Percentiles rank a stretch among this genome's conserved stretches.
Evolutionary conservation across 2,888 invertebrate species (phyloP).

Genomic region (Cosmorhoe ocellata): DNA sequence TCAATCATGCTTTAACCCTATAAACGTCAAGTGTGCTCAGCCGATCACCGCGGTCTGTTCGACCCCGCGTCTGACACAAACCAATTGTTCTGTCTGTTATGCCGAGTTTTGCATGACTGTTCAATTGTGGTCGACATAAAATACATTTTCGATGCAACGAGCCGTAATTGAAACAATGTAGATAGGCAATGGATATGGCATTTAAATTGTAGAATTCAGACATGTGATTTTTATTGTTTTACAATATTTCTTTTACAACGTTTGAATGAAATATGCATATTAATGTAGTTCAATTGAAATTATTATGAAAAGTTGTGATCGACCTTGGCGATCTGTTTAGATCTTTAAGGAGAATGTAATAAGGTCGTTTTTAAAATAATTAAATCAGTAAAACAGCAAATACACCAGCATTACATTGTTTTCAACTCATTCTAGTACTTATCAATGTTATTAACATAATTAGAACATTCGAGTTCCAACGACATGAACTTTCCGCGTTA

Average conservation of each 20-base stretch:
- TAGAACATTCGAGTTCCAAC: slow-evolving; percentile 6
- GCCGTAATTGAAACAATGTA: slow-evolving; percentile 4
- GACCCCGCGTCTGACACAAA: slow-evolving; percentile 14
- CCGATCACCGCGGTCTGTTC: slow-evolving; percentile 7
- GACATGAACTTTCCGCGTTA: slow-evolving; percentile 6
- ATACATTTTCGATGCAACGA: slow-evolving; percentile 14
- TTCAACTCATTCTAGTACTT: slow-evolving; percentile 10
- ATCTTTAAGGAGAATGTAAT: too few relatives aligned
- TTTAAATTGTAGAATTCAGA: neutral
- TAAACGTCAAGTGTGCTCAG: slow-evolving; percentile 9
- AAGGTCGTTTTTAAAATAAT: too few relatives aligned
- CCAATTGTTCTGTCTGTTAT: slow-evolving; percentile 24
- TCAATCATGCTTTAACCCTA: slow-evolving; percentile 9
- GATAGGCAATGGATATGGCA: neutral
- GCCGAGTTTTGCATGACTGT: slow-evolving; percentile 14
- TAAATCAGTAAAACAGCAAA: too few relatives aligned
- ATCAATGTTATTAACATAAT: slow-evolving; percentile 6
- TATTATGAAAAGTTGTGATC: too few relatives aligned
- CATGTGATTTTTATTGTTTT: too few relatives aligned
- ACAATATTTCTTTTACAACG: too few relatives aligned
- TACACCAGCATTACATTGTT: too few relatives aligned
- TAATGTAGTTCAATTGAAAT: too few relatives aligned
- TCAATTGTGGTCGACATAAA: slow-evolving; percentile 17
- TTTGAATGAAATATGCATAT: too few relatives aligned
- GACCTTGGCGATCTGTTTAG: too few relatives aligned